Evolutionary conservation across 1,140 invertebrate species (phyloP), one percentile per base, ranked within the genome.

Genomic region (Drosophila simulans): DNA sequence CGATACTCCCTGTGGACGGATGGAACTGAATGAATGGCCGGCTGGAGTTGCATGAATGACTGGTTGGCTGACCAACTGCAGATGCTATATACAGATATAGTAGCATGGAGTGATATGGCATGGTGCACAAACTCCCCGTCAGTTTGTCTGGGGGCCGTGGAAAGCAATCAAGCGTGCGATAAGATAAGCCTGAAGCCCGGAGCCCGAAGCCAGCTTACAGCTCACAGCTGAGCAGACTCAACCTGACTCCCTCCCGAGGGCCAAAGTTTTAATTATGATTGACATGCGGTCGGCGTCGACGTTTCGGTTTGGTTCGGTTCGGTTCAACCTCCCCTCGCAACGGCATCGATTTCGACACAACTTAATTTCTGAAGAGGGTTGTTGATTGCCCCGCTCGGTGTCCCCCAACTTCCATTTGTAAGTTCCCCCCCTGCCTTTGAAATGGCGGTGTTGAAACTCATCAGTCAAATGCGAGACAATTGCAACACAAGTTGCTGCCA

Each of bases 341-440:
- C n/a, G 83, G 82, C 80, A 89, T 88, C 84, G 84, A 88, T 88
- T 89, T 89, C 84, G 77, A 89, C 84, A 84, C 80, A 71, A 88
- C 79, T 88, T 84, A 89, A 84, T 88, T 88, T 84, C 72, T 86
- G 84, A 89, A 84, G 84, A 89, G 84, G 84, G 84, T 89, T 88
- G 83, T 68, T 78, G 78, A 75, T 88, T 88, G 78, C 77, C 55
- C 65, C 34, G 52, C 64, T 70, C 68, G 34, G 42, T 13, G 11
- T 20, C 31, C 13, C 34, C 43, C 25, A 34, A 17, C 42, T 20
- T 35, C 25, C 13, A 34, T 5, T 31, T 2, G n/a, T 0, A 27
- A 4, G 12, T n/a, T 5, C 42, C 39, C 42, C 39, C 39, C 27
- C 35, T 15, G 25, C 8, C 40, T n/a, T 56, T 48, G 11, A 12